Base-by-base conservation (phyloP, 2,888 invertebrate species). In the Falcaria lacertinaria region DNA sequence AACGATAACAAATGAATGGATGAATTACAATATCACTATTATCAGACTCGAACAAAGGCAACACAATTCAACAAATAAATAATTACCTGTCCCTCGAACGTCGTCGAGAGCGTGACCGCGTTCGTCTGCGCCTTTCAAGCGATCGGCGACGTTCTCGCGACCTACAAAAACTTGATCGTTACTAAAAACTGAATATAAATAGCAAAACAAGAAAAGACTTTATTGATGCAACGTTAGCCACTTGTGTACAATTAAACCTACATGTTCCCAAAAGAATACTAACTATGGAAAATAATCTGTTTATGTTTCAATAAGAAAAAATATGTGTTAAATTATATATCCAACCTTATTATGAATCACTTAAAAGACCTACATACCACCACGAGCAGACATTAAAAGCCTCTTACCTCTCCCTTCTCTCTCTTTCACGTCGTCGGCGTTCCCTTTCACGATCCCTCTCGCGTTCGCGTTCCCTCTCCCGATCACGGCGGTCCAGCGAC, bases 101-200 rank as follows among this genome's bases (percentile, higher is more conserved):
- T 71, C 88, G 76, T 61, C 86, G 81, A 65, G 88, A 83, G 62
- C 85, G 83, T 50, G 88, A 84, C 51, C 83, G 83, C 33, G 91
- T 78, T 45, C 90, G 77, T 56, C 86, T 76, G 57, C 89, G 84
- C 59, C 84, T 79, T 64, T 89, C 89, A 60, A 89, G 71, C 57
- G 90, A 89, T 61, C 89, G 84, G 57, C 89, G 85, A 69, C 89
- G 84, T 72, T 90, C 90, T 45, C 89, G 83, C 49, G 90, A 90
- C 74, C 89, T 89, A 66, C 16, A 44, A 40, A 33, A 28, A 34
- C 25, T 39, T n/a, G 39, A 11, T 42, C 41, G 19, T 48, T 45
- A 50, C 44, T 43, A 39, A 46, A 44, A 43, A 16, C 32, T 42
- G 35, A 39, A 15, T 34, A 7, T 22, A 22, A 11, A 36, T 19